phyloP scores from a whole-genome alignment of 2,888 invertebrate species.

The Willowsia nigromaculata region DNA sequence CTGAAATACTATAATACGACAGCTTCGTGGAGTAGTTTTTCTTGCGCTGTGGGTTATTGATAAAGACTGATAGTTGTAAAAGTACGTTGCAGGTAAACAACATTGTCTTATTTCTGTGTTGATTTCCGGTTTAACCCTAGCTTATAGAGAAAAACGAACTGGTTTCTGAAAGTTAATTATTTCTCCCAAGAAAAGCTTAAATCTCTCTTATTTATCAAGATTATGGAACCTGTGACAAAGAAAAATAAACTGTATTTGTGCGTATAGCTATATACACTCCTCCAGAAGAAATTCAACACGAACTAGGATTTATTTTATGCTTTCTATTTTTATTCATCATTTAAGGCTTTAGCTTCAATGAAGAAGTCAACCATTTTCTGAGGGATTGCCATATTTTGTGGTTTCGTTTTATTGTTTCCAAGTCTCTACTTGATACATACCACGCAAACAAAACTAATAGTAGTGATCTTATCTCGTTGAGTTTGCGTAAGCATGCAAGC shows the following conservation, averaged over 20 bases:
- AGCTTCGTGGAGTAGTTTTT: neutral
- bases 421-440: too few species aligned
- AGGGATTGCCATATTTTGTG: too few species aligned
- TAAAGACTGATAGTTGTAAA: neutral
- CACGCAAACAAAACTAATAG: too few species aligned
- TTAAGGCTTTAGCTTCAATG: too few species aligned
- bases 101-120: neutral
- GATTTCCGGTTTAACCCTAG: neutral
- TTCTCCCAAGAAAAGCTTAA: neutral
- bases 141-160: neutral
- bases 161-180: neutral
- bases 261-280: neutral
- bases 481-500: neutral
- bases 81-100: neutral
- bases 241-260: neutral
- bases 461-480: neutral
- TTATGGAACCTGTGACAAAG: slow-evolving; percentile 19
- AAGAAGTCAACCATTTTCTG: too few species aligned
- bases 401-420: too few species aligned
- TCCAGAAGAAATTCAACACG: too few species aligned
- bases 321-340: neutral
- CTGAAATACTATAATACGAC: too few species aligned
- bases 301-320: too few species aligned
- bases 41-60: neutral
- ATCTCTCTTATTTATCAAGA: slow-evolving; percentile 23